phyloP scores from a whole-genome alignment of 2,113 vertebrate species.

The Otis tarda region DNA sequence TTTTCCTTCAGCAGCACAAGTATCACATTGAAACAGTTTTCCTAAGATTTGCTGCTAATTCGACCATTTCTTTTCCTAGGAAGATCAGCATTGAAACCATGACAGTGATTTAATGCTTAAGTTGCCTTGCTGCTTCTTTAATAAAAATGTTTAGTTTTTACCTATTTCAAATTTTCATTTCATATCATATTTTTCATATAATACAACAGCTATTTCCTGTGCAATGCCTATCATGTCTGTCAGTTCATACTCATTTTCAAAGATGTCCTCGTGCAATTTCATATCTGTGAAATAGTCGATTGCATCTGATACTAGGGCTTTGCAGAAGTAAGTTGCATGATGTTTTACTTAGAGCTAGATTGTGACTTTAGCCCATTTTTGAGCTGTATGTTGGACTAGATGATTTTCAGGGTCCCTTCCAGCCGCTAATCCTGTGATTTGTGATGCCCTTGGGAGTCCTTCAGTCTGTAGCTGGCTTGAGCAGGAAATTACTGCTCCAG shows the following conservation, averaged over 20 bases:
- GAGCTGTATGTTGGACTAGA: neutral
- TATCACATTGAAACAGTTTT: neutral
- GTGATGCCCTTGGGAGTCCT: neutral
- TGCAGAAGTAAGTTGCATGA: neutral
- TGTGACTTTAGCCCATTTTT: neutral
- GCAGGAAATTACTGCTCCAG: neutral
- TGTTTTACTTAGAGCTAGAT: neutral
- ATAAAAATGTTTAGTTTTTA: neutral
- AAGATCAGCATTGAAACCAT: neutral
- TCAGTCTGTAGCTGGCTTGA: neutral
- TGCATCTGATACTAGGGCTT: neutral
- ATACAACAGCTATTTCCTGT: neutral
- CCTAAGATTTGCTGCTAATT: neutral
- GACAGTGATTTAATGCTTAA: neutral
- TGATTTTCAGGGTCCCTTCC: neutral
- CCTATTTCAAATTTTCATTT: neutral
- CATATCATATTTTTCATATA: neutral
- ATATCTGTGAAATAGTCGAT: neutral
- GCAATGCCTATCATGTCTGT: accelerated
- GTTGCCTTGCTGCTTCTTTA: neutral
- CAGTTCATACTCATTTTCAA: neutral
- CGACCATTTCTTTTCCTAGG: neutral
- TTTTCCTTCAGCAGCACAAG: neutral
- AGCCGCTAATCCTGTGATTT: neutral
- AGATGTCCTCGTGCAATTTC: neutral